phyloP scores from a whole-genome alignment of 2,797 vertebrate species.

The Dryobates pubescens region DNA sequence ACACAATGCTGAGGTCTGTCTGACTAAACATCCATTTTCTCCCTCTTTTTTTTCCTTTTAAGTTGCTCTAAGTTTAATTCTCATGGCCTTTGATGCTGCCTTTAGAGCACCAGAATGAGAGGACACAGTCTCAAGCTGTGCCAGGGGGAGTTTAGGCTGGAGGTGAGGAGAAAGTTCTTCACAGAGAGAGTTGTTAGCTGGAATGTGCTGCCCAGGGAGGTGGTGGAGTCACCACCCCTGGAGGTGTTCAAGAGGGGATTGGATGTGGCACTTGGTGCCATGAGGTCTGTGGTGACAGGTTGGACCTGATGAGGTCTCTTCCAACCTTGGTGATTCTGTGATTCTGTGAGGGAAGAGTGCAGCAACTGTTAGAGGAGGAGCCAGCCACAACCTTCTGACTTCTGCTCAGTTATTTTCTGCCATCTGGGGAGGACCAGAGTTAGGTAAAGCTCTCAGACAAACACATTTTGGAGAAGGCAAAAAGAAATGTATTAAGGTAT shows the following conservation, averaged over 20 bases:
- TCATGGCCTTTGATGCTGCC: constrained; percentile 13
- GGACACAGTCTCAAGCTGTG: too few relatives aligned
- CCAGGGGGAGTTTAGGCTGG: too few relatives aligned
- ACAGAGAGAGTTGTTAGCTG: too few relatives aligned
- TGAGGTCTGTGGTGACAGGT: too few relatives aligned
- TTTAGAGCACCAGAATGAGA: background rate
- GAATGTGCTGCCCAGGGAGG: too few relatives aligned
- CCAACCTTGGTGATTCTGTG: too few relatives aligned
- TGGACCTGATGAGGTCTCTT: too few relatives aligned
- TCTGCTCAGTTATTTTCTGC: background rate
- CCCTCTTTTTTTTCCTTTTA: background rate
- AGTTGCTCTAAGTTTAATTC: constrained; percentile 32
- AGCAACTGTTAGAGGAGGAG: background rate
- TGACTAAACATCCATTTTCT: background rate
- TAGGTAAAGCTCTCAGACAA: constrained; percentile 61
- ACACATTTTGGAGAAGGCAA: constrained; percentile 56
- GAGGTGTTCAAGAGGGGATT: too few relatives aligned
- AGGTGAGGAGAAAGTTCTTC: too few relatives aligned
- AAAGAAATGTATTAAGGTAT: background rate
- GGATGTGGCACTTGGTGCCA: too few relatives aligned
- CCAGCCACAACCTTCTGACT: constrained; percentile 14
- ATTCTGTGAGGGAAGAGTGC: background rate
- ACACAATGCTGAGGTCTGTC: background rate
- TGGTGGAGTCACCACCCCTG: too few relatives aligned
- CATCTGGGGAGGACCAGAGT: constrained; percentile 31